A percentile compares a stretch with the other conserved stretches of the same genome.
Conservation (phyloP, 2,797 vertebrate species). For the Oreonectes daqikongensis region DNA sequence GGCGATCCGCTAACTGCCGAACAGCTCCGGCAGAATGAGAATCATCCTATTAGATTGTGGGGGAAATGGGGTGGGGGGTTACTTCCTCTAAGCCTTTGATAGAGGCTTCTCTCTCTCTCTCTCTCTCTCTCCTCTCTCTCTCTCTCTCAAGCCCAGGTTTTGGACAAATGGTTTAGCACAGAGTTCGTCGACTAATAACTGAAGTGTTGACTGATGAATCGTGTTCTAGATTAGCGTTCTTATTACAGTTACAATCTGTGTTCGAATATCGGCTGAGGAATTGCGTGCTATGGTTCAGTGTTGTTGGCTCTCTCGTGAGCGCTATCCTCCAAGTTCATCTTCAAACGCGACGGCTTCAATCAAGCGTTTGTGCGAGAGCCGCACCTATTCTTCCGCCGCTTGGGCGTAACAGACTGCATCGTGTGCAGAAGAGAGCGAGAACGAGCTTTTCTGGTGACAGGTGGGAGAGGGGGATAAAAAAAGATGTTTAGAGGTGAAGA, state of each 20-base stretch:
- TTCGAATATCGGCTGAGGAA: neutral
- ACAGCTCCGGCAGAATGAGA: conserved; percentile 98
- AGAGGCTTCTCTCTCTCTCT: neutral
- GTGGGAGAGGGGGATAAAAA: conserved; percentile 37
- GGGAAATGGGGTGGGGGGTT: conserved; percentile 51
- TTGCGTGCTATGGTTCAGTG: neutral
- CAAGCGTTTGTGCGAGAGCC: neutral
- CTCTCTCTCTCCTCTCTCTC: neutral
- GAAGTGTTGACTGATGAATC: no score
- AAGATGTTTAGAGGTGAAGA: conserved; percentile 24
- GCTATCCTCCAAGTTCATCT: neutral
- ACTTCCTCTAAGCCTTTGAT: conserved; percentile 25
- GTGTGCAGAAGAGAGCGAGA: conserved; percentile 2
- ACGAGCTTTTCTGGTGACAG: conserved; percentile 30
- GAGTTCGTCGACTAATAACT: no score
- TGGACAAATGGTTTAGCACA: neutral
- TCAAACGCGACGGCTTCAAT: neutral
- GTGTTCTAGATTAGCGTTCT: neutral
- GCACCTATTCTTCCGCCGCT: neutral
- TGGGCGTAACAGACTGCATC: neutral
- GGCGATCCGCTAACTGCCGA: conserved; percentile 99
- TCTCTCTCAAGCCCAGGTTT: neutral
- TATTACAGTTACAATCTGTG: neutral
- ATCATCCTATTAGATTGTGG: conserved; percentile 98
- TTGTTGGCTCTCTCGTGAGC: neutral